A percentile compares a stretch with the other conserved stretches of the same genome.
Evolutionary conservation across 2,888 invertebrate species (phyloP).

Genomic region (Meteorus cinctellus): DNA sequence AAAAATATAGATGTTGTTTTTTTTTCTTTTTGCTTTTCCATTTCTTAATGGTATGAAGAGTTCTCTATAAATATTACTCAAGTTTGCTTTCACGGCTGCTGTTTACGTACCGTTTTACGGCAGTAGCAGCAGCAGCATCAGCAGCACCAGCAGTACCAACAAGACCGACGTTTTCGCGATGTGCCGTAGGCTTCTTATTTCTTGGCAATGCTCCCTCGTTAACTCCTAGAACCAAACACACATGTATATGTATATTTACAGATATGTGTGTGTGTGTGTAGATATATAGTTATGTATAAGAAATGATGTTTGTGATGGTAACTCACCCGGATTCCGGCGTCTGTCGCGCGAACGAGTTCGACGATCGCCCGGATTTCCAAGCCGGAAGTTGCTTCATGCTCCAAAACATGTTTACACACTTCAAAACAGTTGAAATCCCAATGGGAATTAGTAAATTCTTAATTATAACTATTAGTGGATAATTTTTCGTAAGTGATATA

Average conservation of each 20-base stretch:
- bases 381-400: conserved; percentile 19
- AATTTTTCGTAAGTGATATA: too few species aligned
- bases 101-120: conserved; percentile 48
- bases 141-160: not conserved
- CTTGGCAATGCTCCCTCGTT: conserved; percentile 66
- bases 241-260: conserved; percentile 21
- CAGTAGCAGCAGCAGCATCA: not conserved
- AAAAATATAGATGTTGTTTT: not conserved
- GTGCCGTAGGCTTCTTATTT: conserved; percentile 65
- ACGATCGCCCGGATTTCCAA: conserved; percentile 34
- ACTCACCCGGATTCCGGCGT: conserved; percentile 7
- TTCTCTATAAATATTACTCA: conserved; percentile 39
- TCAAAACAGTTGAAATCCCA: not conserved
- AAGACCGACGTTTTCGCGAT: conserved; percentile 66
- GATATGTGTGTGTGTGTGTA: conserved; percentile 20
- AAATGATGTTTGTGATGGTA: not conserved
- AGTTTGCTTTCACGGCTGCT: conserved; percentile 39
- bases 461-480: not conserved
- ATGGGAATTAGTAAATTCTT: not conserved
- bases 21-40: not conserved
- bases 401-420: conserved; percentile 18
- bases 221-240: conserved; percentile 54
- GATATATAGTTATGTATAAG: not conserved
- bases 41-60: conserved; percentile 25
- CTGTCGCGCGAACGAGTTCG: conserved; percentile 12